Conservation (phyloP, 2,113 vertebrate genomes). For the Syngnathus typhle region DNA sequence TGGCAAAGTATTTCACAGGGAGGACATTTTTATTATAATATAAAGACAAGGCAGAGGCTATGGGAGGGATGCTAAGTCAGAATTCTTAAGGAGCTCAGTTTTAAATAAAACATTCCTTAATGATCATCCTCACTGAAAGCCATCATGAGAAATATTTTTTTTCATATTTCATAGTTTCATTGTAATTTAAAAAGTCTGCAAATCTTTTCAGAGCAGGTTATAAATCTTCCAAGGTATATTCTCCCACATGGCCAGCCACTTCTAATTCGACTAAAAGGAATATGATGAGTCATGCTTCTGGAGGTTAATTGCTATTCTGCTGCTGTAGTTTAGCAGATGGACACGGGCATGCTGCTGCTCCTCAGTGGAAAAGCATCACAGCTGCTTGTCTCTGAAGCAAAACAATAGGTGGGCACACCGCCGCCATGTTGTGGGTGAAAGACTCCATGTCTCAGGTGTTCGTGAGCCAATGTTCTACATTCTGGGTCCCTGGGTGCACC, state of each 20-base stretch:
- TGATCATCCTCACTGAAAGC: too few species aligned
- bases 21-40: too few species aligned
- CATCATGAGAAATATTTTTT: too few species aligned
- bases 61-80: too few species aligned
- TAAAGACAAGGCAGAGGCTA: too few species aligned
- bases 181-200: neutral
- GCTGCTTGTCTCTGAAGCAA: neutral
- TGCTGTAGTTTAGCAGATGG: slow-evolving; percentile 6
- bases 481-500: slow-evolving; percentile 30
- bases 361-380: neutral
- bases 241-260: neutral
- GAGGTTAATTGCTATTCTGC: slow-evolving; percentile 7
- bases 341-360: neutral
- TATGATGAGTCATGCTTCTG: slow-evolving; percentile 13
- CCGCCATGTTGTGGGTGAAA: neutral
- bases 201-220: slow-evolving; percentile 1
- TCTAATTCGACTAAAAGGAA: neutral
- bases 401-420: neutral
- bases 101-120: too few species aligned
- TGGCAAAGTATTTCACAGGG: too few species aligned
- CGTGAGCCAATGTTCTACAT: slow-evolving; percentile 37
- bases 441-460: slow-evolving; percentile 30
- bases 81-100: too few species aligned
- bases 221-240: neutral
- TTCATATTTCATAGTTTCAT: neutral